phyloP scores from a whole-genome alignment of 2,797 vertebrate species.

The Esox masquinongy region DNA sequence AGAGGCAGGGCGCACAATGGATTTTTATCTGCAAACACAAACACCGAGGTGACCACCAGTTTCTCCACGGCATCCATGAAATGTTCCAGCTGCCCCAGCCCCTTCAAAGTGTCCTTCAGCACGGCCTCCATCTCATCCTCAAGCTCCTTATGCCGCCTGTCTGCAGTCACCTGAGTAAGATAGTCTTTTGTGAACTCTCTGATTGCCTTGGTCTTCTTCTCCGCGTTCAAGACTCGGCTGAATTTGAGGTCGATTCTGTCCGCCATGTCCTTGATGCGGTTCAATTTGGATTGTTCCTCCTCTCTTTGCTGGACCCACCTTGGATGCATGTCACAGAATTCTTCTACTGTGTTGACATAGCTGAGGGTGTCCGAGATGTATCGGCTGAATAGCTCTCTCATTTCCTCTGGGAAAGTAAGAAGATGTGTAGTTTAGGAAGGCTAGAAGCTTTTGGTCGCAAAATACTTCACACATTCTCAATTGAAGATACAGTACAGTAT shows the following conservation, averaged over 20 bases:
- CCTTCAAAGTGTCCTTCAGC: constrained; percentile 51
- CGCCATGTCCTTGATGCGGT: constrained; percentile 59
- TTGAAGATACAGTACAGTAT: neutral
- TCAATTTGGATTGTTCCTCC: constrained; percentile 51
- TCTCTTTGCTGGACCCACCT: constrained; percentile 63
- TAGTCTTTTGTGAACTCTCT: constrained; percentile 48
- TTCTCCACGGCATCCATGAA: constrained; percentile 72
- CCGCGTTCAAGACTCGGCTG: constrained; percentile 41
- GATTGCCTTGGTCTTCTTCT: constrained; percentile 48
- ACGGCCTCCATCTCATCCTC: constrained; percentile 58
- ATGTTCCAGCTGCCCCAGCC: constrained; percentile 57
- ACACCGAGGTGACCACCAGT: constrained; percentile 68
- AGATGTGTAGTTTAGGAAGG: neutral
- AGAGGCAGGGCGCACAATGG: constrained; percentile 39
- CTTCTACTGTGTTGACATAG: constrained; percentile 43
- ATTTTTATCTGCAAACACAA: constrained; percentile 58
- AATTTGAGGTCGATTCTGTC: constrained; percentile 36
- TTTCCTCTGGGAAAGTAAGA: constrained; percentile 27
- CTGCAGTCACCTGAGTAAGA: constrained; percentile 32
- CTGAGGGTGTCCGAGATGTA: constrained; percentile 62
- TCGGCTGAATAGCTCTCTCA: constrained; percentile 33
- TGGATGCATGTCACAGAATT: constrained; percentile 49
- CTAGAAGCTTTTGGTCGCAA: neutral
- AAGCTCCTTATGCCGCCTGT: constrained; percentile 43
- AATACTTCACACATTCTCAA: neutral